A percentile compares a stretch with the other conserved stretches of the same genome.
These are phyloP conservation scores for Nephrotoma flavescens DNA, from an alignment of 2,888 invertebrate genomes.

Conservation along the genomic window DNA sequence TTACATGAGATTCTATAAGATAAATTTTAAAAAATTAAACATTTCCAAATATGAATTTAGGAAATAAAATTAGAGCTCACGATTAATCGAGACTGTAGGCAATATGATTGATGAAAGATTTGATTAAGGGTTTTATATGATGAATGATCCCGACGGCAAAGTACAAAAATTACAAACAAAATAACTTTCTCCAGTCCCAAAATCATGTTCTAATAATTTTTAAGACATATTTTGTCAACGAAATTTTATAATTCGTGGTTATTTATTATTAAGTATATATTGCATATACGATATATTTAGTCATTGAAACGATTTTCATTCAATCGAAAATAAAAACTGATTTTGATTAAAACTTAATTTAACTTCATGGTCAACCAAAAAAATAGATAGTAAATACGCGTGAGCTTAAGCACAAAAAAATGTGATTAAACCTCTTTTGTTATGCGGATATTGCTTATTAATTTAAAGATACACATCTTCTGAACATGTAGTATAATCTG, in stretches of 20 bases:
- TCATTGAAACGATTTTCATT: neutral
- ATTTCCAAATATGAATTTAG: neutral
- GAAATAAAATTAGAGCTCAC: neutral
- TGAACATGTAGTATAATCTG: neutral
- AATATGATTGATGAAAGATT: neutral
- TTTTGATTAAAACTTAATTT: neutral
- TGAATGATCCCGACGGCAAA: neutral
- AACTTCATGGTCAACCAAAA: neutral
- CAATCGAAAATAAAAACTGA: neutral
- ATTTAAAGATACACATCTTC: neutral
- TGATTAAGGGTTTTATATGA: neutral
- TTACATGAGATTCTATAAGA: neutral
- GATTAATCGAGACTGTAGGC: neutral
- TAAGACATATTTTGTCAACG: neutral
- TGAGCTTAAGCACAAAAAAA: neutral
- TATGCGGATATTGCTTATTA: neutral
- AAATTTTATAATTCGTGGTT: neutral
- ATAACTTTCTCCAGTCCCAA: neutral
- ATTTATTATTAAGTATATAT: neutral
- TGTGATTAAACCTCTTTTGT: neutral
- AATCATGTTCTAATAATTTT: neutral
- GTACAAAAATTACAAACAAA: neutral
- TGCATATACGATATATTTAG: neutral
- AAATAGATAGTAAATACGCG: neutral
- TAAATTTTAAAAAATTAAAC: neutral